Base-by-base conservation (phyloP, 2,113 vertebrate species). In the Malurus cyaneus region DNA sequence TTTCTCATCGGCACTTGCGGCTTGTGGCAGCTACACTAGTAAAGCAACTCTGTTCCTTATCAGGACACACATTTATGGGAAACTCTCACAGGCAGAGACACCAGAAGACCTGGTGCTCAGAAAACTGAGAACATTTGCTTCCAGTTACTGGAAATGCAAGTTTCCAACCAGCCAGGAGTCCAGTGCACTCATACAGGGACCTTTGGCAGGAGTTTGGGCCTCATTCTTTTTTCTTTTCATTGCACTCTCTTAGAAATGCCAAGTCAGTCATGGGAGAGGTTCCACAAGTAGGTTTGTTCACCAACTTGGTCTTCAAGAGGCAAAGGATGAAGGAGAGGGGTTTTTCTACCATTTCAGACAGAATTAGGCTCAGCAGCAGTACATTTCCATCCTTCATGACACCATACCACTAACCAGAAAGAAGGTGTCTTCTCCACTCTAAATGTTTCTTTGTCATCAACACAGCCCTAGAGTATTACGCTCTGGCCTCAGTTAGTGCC, bases 1-100 rank as follows among this genome's bases (percentile, higher is more conserved):
- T 71, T 91, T 86, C 80, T 88, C 29, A 3, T 71, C 67, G 80
- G 47, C 1, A 3, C 69, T 67, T 31, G 29, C 72, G 39, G 18
- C 28, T 18, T 41, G 76, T 6, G 2, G 80, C 86, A 88, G 86
- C 73, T 59, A 44, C 3, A 1, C 42, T 2, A 21, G 73, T 24
- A 78, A 78, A 83, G 65, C 36, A 64, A 26, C 56, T 74, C 88
- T 96, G 76, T 23, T 89, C 83, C 69, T 86, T 66, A 86, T 86
- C 91, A 78, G 56, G 66, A 42, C 59, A 85, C 78, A 65, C 28
- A 0, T 67, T 62, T 15, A 28, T 34, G 42, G 49, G 62, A 59
- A 88, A 32, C 11, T 69, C 47, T 64, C n/a, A 49, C 21, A 86
- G 50, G 15, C 54, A 70, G 46, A 80, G 74, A 41, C 50, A 20